These are phyloP conservation scores for Serranus cabrilla DNA, from an alignment of 2,797 vertebrate genomes.

Conservation along the genomic window DNA sequence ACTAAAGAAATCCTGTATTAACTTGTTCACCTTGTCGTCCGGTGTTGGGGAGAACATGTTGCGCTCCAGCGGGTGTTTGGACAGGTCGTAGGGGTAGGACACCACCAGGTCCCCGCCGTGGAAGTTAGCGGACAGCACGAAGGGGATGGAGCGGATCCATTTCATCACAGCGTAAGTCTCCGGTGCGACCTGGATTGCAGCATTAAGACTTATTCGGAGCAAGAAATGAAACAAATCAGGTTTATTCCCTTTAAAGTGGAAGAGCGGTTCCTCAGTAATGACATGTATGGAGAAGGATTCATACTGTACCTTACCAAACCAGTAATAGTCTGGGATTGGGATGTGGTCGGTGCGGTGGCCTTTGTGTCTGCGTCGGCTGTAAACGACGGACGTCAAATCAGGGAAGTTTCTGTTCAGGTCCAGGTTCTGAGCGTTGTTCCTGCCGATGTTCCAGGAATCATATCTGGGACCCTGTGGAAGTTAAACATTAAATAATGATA, in stretches of 20 bases:
- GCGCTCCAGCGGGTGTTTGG: slow-evolving; percentile 88
- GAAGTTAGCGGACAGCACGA: slow-evolving; percentile 94
- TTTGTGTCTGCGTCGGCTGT: slow-evolving; percentile 84
- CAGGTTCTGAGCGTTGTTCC: slow-evolving; percentile 93
- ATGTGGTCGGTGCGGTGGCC: slow-evolving; percentile 89
- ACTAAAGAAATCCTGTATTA: background rate
- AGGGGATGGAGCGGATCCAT: slow-evolving; percentile 96
- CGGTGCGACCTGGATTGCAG: slow-evolving; percentile 89
- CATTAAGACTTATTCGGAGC: slow-evolving; percentile 27
- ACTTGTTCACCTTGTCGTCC: slow-evolving; percentile 89
- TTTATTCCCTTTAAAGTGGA: slow-evolving; percentile 10
- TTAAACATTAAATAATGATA: background rate
- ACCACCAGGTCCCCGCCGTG: slow-evolving; percentile 94
- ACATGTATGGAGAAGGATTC: slow-evolving; percentile 48
- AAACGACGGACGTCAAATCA: slow-evolving; percentile 92
- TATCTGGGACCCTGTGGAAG: slow-evolving; percentile 83
- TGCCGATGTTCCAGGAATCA: slow-evolving; percentile 85
- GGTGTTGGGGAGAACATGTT: slow-evolving; percentile 93
- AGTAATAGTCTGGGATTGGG: slow-evolving; percentile 94
- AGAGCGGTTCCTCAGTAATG: background rate
- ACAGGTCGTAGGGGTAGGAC: slow-evolving; percentile 95
- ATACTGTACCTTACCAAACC: slow-evolving; percentile 96
- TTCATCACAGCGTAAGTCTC: slow-evolving; percentile 97
- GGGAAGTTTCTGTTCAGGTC: slow-evolving; percentile 97
- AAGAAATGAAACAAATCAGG: slow-evolving; percentile 11